Evolutionary conservation across 53 echinoderm and acorn worm genomes (phyloP).

Genomic region (Temnopleurus reevesii): DNA sequence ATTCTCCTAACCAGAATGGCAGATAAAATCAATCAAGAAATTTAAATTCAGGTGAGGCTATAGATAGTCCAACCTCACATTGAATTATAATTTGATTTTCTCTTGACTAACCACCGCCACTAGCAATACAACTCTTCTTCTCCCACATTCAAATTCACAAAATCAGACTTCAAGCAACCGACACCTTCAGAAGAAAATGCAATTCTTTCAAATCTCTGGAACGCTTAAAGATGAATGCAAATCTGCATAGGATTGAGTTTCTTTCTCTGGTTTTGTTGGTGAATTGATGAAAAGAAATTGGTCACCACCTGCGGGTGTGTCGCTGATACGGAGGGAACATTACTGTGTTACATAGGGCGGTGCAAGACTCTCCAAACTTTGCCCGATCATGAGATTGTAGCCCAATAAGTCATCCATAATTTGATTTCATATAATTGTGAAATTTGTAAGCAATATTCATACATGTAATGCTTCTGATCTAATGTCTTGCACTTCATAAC

Average conservation of each 20-base stretch:
- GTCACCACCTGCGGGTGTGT: not conserved
- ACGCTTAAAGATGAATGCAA: not conserved
- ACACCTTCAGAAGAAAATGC: not conserved
- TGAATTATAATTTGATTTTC: not conserved
- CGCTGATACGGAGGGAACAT: not conserved
- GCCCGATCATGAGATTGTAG: too few species aligned
- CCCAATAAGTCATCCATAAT: too few species aligned
- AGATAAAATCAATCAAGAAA: not conserved
- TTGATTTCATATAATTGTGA: too few species aligned
- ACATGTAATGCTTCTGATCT: too few species aligned
- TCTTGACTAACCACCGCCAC: not conserved
- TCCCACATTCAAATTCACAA: not conserved
- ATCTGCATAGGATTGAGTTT: constrained; percentile 7
- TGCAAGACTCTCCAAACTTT: too few species aligned
- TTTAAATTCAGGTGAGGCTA: not conserved
- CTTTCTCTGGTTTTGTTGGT: not conserved
- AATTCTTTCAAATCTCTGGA: not conserved
- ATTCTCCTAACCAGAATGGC: too few species aligned
- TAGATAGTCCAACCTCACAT: not conserved
- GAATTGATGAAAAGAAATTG: not conserved
- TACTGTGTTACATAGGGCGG: constrained; percentile 3
- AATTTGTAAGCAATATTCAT: too few species aligned
- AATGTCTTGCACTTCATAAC: too few species aligned
- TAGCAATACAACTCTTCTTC: not conserved
- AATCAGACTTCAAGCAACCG: not conserved